Evolutionary conservation across 2,888 invertebrate species (phyloP).

Genomic region (Alitta virens): DNA sequence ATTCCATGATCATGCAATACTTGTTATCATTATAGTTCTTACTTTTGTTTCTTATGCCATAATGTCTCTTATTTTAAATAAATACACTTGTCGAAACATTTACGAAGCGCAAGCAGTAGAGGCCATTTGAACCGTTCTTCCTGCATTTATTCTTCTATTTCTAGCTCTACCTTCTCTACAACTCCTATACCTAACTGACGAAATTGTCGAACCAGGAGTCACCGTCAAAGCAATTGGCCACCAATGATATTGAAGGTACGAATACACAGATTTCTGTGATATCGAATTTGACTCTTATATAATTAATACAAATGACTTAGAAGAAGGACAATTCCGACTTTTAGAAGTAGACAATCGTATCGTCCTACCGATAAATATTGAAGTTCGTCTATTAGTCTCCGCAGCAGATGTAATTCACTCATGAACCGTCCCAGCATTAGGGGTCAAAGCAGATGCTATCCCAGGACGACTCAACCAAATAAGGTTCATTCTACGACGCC

Average conservation of each 20-base stretch:
- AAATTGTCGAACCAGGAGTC: slow-evolving; percentile 35
- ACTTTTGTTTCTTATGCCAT: slow-evolving; percentile 34
- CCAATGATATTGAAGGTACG: slow-evolving; percentile 56
- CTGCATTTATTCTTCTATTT: slow-evolving; percentile 32
- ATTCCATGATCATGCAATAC: slow-evolving; percentile 45
- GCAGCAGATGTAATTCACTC: slow-evolving; percentile 58
- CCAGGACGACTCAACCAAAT: slow-evolving; percentile 59
- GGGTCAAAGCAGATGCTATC: slow-evolving; percentile 57
- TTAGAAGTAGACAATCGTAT: slow-evolving; percentile 52
- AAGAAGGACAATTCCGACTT: slow-evolving; percentile 41
- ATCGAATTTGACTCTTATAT: slow-evolving; percentile 55
- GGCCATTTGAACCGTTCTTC: slow-evolving; percentile 39
- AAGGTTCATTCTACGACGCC: slow-evolving; percentile 64
- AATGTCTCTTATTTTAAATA: slow-evolving; percentile 22
- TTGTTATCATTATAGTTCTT: slow-evolving; percentile 36
- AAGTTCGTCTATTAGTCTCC: slow-evolving; percentile 48
- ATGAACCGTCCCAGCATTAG: slow-evolving; percentile 54
- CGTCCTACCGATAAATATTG: slow-evolving; percentile 42
- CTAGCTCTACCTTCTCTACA: slow-evolving; percentile 34
- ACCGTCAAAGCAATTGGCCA: slow-evolving; percentile 51
- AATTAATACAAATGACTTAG: slow-evolving; percentile 36
- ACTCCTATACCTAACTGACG: slow-evolving; percentile 40
- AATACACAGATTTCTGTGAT: slow-evolving; percentile 44
- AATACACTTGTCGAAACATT: slow-evolving; percentile 22
- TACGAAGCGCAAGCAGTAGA: slow-evolving; percentile 33